phyloP scores from a whole-genome alignment of 1,140 invertebrate genomes.

The Papilio polyxenes region DNA sequence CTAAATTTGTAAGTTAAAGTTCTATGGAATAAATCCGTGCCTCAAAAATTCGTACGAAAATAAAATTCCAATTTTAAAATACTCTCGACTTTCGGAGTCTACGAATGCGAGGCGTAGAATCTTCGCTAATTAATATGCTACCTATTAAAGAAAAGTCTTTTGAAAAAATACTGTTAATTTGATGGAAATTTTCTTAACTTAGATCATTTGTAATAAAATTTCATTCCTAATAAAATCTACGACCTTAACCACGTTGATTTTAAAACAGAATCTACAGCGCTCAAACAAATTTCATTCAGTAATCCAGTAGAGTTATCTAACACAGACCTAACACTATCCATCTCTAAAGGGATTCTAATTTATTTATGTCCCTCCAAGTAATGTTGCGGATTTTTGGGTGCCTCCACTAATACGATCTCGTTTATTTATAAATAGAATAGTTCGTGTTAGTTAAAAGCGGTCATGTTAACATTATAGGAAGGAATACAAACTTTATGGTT shows the following conservation, averaged over 20 bases:
- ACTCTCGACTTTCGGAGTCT: neutral
- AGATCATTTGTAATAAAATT: neutral
- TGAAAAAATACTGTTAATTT: neutral
- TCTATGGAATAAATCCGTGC: neutral
- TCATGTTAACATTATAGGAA: neutral
- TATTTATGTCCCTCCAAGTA: conserved; percentile 15
- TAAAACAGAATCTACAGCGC: neutral
- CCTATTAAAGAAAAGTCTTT: neutral
- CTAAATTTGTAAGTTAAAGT: neutral
- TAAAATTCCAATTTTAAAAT: conserved; percentile 1
- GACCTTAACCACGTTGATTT: neutral
- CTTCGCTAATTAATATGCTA: neutral
- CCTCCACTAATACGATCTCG: neutral
- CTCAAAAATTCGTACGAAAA: neutral
- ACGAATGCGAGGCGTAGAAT: neutral
- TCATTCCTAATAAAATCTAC: neutral
- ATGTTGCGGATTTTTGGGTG: conserved; percentile 24
- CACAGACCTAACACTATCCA: neutral
- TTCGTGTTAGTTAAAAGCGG: neutral
- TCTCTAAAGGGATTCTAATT: conserved; percentile 24
- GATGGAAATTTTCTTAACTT: neutral
- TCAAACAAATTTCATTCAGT: conserved; percentile 3
- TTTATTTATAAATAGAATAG: conserved; percentile 1
- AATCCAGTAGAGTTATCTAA: conserved; percentile 2
- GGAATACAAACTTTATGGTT: no score